phyloP scores from a whole-genome alignment of 2,888 invertebrate species.

The Yponomeuta cagnagella region DNA sequence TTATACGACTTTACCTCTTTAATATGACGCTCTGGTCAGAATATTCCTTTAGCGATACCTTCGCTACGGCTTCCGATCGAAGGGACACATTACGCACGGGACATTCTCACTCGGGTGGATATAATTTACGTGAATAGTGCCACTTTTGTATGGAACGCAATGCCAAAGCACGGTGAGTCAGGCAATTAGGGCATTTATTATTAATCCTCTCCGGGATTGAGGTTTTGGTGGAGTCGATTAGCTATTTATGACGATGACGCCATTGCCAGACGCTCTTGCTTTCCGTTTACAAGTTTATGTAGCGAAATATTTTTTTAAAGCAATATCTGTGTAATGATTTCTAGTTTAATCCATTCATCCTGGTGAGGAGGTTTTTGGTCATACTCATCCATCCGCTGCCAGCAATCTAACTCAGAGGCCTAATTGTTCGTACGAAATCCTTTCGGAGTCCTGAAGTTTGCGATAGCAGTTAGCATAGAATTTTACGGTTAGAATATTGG shows the following conservation, averaged over 20 bases:
- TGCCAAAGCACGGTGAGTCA: neutral
- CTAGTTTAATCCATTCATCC: too few species aligned
- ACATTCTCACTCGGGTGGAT: constrained; percentile 8
- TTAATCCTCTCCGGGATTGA: neutral
- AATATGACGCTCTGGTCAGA: too few species aligned
- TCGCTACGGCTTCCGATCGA: neutral
- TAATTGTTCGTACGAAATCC: too few species aligned
- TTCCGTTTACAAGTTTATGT: neutral
- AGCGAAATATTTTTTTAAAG: neutral
- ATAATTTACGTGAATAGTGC: neutral
- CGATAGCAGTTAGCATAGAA: too few species aligned
- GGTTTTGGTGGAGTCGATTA: neutral
- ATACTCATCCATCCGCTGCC: too few species aligned
- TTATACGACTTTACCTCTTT: too few species aligned
- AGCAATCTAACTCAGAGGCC: too few species aligned
- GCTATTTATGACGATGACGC: neutral
- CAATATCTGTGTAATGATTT: too few species aligned
- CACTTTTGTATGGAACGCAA: neutral
- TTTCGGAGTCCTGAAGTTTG: too few species aligned
- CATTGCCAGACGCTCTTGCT: neutral
- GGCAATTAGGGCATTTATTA: neutral
- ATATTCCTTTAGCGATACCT: neutral
- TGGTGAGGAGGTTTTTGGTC: too few species aligned
- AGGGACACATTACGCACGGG: constrained; percentile 22
- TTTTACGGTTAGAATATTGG: too few species aligned